Base-by-base conservation (phyloP, 2,888 invertebrate genomes). In the Brachypterus glaber region DNA sequence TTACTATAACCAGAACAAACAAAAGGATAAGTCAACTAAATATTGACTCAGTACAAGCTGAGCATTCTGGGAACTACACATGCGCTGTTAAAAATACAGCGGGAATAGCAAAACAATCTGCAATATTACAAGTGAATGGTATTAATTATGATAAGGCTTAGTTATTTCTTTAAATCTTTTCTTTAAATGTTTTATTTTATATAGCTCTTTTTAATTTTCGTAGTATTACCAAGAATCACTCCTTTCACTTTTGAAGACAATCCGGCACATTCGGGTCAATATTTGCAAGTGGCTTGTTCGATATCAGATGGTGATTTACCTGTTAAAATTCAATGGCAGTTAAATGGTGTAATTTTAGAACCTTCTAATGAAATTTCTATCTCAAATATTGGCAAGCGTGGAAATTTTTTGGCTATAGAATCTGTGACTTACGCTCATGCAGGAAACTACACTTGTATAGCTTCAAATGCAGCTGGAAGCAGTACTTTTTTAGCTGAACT, bases 371-470 rank as follows among this genome's bases (percentile, higher is more conserved):
- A 58, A 43, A 48, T 62, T 12, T 48, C 57, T 2, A 49, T 51
- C 4, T 39, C 58, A 2, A 52, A 50, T 44, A 45, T 61, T 33
- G 62, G 62, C 36, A 55, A 53, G 44, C 47, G 63, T 74, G 69
- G 69, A 48, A 66, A 77, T 45, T 62, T 77, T 38, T 64, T 84
- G 37, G 74, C 73, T 46, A 79, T 82, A 46, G 76, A 78, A 53
- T 71, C 74, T 7, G 78, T 79, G 29, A 71, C 73, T 39, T 73
- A 76, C 24, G 71, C 68, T 46, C 82, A 84, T 62, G 75, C 79
- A 51, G 85, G 85, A 52, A 79, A 76, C 53, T 86, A 83, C 62
- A 76, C 78, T 43, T 86, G 86, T 63, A 73, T 74, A 56, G 85
- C 82, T 37, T 72, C 36, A 30, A 64, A 64, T 41, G 42, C 32